Conservation (phyloP, 2,797 vertebrate genomes). For the Pitangus sulphuratus region DNA sequence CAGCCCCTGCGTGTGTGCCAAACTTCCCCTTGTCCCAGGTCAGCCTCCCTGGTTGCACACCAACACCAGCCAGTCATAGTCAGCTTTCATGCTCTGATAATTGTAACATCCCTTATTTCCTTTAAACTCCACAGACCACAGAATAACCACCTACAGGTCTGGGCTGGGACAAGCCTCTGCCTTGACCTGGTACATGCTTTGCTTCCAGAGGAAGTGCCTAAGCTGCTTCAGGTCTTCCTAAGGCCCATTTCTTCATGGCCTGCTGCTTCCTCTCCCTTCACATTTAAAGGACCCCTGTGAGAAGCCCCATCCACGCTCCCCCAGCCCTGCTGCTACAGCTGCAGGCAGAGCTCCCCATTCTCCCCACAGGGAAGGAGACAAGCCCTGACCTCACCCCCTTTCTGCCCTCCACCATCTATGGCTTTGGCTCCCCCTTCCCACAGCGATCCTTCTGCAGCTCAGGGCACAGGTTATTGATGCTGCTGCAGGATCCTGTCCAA, state of each 20-base stretch:
- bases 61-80: not conserved
- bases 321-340: not conserved
- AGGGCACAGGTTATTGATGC: not conserved
- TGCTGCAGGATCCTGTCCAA: not conserved
- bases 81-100: not conserved
- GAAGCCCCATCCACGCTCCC: not conserved
- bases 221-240: not conserved
- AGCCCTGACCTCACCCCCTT: not conserved
- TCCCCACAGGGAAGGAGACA: accelerated
- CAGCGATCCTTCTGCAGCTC: not conserved
- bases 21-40: not conserved
- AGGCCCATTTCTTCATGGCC: not conserved
- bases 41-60: not conserved
- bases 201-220: not conserved
- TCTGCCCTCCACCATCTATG: not conserved
- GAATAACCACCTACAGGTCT: not conserved
- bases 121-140: not conserved
- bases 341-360: not conserved
- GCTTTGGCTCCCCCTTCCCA: not conserved
- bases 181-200: not conserved
- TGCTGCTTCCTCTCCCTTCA: not conserved
- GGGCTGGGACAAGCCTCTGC: not conserved
- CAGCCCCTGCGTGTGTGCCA: not conserved
- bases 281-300: not conserved
- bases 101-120: not conserved